Evolutionary conservation across 2,888 invertebrate genomes (phyloP).

Genomic region (Gonocerus acuteangulatus): DNA sequence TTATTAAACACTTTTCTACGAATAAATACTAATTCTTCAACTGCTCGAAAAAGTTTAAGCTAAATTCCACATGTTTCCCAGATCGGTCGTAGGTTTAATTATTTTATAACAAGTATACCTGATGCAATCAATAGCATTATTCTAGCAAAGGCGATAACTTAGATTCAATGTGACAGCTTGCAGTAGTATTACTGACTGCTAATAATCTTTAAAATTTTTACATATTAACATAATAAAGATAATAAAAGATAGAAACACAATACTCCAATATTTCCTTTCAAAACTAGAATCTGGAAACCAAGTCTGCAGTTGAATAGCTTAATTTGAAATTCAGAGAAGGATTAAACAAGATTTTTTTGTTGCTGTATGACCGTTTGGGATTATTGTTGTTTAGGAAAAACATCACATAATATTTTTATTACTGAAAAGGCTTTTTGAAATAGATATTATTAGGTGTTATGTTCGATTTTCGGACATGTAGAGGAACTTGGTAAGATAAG

Average conservation of each 20-base stretch:
- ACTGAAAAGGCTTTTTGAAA: no score
- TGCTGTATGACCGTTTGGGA: no score
- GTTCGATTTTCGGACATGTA: no score
- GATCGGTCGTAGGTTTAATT: neutral
- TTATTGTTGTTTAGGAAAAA: no score
- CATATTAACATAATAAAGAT: neutral
- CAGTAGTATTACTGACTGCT: neutral
- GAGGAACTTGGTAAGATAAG: no score
- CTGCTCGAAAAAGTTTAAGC: neutral
- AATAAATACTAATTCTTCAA: conserved; percentile 11
- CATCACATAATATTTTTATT: no score
- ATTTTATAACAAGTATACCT: neutral
- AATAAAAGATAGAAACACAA: neutral
- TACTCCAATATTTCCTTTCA: neutral
- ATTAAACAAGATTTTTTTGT: no score
- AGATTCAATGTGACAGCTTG: neutral
- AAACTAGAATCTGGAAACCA: no score
- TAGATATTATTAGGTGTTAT: no score
- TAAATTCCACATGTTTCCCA: neutral
- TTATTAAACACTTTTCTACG: neutral
- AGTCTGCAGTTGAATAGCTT: no score
- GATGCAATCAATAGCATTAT: neutral
- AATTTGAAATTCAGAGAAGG: no score
- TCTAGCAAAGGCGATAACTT: conserved; percentile 13
- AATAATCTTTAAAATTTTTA: conserved; percentile 1